Percentiles rank a stretch among this genome's conserved stretches.
These are phyloP conservation scores for Acridotheres tristis DNA, from an alignment of 2,797 vertebrate species.

Conservation along the genomic window DNA sequence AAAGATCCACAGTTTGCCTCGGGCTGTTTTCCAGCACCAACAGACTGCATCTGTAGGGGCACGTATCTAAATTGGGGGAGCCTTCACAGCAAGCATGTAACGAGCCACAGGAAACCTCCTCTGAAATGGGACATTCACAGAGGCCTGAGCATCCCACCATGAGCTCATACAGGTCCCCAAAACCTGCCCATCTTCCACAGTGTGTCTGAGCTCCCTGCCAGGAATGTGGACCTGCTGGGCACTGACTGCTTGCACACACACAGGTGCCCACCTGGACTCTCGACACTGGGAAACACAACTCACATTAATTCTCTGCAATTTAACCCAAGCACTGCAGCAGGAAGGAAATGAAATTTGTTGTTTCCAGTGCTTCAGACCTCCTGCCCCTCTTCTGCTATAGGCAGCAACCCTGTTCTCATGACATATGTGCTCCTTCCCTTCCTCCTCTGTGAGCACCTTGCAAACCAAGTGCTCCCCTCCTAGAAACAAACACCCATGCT, in stretches of 20 bases:
- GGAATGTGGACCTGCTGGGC: background rate
- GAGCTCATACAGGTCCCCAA: accelerated
- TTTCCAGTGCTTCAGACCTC: background rate
- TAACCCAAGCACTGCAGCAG: background rate
- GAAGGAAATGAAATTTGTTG: accelerated
- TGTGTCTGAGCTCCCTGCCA: background rate
- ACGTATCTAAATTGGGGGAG: background rate
- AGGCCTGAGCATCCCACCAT: accelerated
- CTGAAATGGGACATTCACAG: accelerated
- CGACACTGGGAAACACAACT: background rate
- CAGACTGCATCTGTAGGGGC: background rate
- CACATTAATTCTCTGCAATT: background rate
- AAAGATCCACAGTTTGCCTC: background rate
- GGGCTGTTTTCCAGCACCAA: conserved; percentile 8
- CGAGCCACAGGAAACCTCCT: background rate
- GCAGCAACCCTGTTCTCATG: background rate
- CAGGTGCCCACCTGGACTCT: too few relatives aligned
- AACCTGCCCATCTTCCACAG: background rate
- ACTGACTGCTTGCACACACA: background rate
- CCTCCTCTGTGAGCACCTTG: background rate
- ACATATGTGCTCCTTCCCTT: background rate
- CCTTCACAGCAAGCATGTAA: background rate
- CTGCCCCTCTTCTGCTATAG: background rate
- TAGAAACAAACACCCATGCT: accelerated
- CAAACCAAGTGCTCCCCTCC: background rate